Conservation (phyloP, 2,113 vertebrate species). For the Setophaga coronata region DNA sequence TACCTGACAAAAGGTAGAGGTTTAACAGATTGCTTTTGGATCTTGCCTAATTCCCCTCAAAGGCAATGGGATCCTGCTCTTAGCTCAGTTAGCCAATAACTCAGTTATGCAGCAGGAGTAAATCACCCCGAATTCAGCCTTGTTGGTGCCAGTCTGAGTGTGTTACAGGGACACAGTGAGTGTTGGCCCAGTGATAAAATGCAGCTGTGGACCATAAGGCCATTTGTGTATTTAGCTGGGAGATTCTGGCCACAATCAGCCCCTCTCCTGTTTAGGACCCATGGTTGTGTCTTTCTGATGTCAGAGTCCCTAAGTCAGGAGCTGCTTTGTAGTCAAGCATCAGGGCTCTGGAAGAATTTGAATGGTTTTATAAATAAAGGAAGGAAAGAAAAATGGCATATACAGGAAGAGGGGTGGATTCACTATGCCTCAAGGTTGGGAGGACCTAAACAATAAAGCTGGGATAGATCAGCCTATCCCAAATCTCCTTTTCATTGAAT, state of each 20-base stretch:
- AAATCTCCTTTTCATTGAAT: neutral
- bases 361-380: neutral
- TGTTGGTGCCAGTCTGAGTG: fast-evolving
- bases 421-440: neutral
- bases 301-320: neutral
- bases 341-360: neutral
- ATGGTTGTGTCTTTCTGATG: neutral
- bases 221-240: neutral
- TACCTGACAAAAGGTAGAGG: neutral
- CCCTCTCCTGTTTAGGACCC: neutral
- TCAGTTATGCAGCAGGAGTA: neutral
- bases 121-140: neutral
- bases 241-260: fast-evolving
- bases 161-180: neutral
- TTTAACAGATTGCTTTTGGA: neutral
- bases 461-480: neutral
- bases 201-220: neutral
- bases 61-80: neutral
- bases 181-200: neutral
- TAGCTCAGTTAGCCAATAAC: neutral
- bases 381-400: neutral
- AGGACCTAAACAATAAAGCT: neutral
- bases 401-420: neutral
- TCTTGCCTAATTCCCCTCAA: neutral
- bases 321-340: neutral